Evolutionary conservation across 2,797 vertebrate genomes (phyloP).

Genomic region (Hephaestus fuliginosus): DNA sequence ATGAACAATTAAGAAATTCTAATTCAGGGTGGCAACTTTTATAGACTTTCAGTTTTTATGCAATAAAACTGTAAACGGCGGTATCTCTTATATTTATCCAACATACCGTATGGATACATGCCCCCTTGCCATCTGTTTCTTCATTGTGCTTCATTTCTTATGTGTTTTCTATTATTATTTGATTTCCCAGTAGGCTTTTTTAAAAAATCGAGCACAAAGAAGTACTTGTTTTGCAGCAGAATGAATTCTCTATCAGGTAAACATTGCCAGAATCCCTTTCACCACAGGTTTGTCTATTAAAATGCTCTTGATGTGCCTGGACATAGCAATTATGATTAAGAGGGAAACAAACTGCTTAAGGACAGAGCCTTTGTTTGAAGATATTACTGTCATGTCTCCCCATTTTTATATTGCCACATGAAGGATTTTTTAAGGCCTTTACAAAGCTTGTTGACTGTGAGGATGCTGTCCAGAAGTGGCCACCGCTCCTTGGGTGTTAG

Average conservation of each 20-base stretch:
- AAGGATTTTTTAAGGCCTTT: conserved; percentile 49
- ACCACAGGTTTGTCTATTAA: conserved; percentile 52
- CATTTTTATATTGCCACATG: conserved; percentile 40
- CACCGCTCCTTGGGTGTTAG: conserved; percentile 23
- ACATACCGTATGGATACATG: background rate
- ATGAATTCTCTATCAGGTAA: conserved; percentile 26
- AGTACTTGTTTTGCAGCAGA: conserved; percentile 35
- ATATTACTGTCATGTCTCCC: conserved; percentile 41
- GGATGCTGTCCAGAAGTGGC: conserved; percentile 43
- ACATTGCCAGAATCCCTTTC: conserved; percentile 41
- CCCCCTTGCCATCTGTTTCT: background rate
- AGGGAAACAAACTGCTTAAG: conserved; percentile 13
- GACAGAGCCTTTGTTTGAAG: conserved; percentile 18
- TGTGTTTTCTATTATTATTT: conserved; percentile 28
- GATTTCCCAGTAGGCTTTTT: conserved; percentile 20
- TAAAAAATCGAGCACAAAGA: conserved; percentile 28
- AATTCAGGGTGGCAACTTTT: conserved; percentile 10
- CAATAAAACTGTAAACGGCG: background rate
- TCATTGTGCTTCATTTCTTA: background rate
- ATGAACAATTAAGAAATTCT: conserved; percentile 31
- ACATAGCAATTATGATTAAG: conserved; percentile 42
- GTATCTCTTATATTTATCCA: conserved; percentile 1
- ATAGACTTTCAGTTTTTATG: conserved; percentile 1
- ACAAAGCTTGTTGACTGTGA: conserved; percentile 37
- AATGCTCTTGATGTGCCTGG: conserved; percentile 39